Conservation (phyloP, 2,888 invertebrate genomes). For the Thereva unica region DNA sequence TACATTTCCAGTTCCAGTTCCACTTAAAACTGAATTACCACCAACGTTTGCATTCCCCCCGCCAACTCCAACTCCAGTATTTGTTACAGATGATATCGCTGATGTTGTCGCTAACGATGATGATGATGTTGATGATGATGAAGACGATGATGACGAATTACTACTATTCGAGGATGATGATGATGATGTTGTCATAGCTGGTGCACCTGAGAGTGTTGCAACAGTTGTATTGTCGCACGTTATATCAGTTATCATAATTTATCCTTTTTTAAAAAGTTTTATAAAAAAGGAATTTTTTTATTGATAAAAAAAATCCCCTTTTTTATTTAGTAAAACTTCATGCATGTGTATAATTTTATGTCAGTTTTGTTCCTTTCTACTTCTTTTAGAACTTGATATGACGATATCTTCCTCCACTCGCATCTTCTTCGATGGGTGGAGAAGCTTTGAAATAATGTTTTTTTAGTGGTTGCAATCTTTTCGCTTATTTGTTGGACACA, state of each 20-base stretch:
- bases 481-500: no score
- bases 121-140: neutral
- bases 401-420: no score
- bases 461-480: no score
- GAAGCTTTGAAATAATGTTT: no score
- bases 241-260: conserved; percentile 33
- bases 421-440: no score
- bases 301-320: no score
- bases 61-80: conserved; percentile 15
- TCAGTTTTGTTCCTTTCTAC: no score
- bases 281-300: no score
- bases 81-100: neutral
- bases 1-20: neutral
- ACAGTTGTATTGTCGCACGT: conserved; percentile 18
- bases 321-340: no score
- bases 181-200: conserved; percentile 31
- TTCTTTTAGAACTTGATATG: no score
- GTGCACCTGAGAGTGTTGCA: conserved; percentile 25
- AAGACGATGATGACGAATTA: conserved; percentile 16
- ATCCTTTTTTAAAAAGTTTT: conserved; percentile 14
- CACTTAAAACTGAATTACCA: neutral
- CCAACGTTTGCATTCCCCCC: neutral
- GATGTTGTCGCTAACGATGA: conserved; percentile 19
- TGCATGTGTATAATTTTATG: no score
- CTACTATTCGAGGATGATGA: conserved; percentile 10